These are phyloP conservation scores for Anadara kagoshimensis DNA, from an alignment of 1,140 invertebrate genomes.

Conservation along the genomic window DNA sequence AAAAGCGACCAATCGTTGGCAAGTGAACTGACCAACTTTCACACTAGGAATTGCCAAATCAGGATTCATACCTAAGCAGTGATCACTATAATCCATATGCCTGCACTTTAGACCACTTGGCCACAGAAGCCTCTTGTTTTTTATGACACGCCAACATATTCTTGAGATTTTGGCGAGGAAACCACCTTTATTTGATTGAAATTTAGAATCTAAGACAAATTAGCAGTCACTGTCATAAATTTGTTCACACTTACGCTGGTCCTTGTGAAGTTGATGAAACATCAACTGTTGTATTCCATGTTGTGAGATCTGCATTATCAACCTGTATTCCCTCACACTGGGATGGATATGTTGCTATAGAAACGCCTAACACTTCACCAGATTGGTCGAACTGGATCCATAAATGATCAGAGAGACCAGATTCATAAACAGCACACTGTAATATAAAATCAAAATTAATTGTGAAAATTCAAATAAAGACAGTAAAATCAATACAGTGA, in stretches of 20 bases:
- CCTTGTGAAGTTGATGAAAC: slow-evolving; percentile 83
- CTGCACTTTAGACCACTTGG: too few relatives aligned
- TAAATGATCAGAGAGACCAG: slow-evolving; percentile 82
- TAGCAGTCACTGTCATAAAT: too few relatives aligned
- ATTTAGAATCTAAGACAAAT: too few relatives aligned
- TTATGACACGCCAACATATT: too few relatives aligned
- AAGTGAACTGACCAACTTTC: too few relatives aligned
- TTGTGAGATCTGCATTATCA: slow-evolving; percentile 62
- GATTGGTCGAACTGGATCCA: slow-evolving; percentile 83
- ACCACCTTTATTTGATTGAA: too few relatives aligned
- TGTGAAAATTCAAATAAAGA: neutral
- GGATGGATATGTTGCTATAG: slow-evolving; percentile 73
- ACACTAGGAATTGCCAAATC: too few relatives aligned
- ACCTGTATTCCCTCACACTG: slow-evolving; percentile 54
- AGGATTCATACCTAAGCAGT: too few relatives aligned
- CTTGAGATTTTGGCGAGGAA: too few relatives aligned
- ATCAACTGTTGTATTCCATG: slow-evolving; percentile 84
- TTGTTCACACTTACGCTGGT: slow-evolving; percentile 79
- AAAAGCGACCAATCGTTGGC: too few relatives aligned
- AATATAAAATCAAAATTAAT: slow-evolving; percentile 56
- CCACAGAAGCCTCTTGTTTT: too few relatives aligned
- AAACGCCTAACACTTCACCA: slow-evolving; percentile 83
- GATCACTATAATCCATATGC: too few relatives aligned
- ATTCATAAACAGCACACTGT: slow-evolving; percentile 80
- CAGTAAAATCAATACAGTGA: neutral